These are phyloP conservation scores for Prunella strophiata DNA, from an alignment of 2,797 vertebrate species.

Conservation along the genomic window DNA sequence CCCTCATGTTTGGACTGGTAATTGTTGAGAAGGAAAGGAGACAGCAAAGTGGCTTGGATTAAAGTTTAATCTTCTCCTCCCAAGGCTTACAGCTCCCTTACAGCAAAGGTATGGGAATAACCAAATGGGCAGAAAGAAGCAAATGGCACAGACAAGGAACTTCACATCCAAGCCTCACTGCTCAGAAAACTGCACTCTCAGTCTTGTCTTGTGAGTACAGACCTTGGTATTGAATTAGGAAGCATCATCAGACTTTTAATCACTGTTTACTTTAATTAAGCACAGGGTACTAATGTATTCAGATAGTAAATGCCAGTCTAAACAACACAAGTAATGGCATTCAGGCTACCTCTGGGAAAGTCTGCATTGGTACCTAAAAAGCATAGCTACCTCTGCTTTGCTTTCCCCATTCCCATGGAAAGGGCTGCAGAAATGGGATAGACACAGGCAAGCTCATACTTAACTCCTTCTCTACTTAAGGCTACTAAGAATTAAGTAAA, in stretches of 20 bases:
- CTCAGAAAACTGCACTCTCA: not conserved
- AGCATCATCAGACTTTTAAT: constrained; percentile 45
- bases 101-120: not conserved
- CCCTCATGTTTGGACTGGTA: not conserved
- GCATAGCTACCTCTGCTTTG: not conserved
- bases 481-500: not conserved
- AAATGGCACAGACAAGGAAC: not conserved
- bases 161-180: not conserved
- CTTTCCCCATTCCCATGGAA: not conserved
- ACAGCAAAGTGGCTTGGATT: not conserved
- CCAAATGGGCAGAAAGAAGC: not conserved
- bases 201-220: not conserved
- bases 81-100: not conserved
- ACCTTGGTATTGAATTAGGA: constrained; percentile 21
- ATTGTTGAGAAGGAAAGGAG: not conserved
- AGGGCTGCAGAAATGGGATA: not conserved
- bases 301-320: constrained; percentile 36
- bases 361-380: not conserved
- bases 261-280: constrained; percentile 53
- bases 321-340: constrained; percentile 13
- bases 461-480: not conserved
- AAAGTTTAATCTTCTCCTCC: not conserved
- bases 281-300: constrained; percentile 30
- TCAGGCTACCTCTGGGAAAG: constrained; percentile 15
- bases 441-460: not conserved